Evolutionary conservation across 2,113 vertebrate species (phyloP).

Genomic region (Willisornis vidua): DNA sequence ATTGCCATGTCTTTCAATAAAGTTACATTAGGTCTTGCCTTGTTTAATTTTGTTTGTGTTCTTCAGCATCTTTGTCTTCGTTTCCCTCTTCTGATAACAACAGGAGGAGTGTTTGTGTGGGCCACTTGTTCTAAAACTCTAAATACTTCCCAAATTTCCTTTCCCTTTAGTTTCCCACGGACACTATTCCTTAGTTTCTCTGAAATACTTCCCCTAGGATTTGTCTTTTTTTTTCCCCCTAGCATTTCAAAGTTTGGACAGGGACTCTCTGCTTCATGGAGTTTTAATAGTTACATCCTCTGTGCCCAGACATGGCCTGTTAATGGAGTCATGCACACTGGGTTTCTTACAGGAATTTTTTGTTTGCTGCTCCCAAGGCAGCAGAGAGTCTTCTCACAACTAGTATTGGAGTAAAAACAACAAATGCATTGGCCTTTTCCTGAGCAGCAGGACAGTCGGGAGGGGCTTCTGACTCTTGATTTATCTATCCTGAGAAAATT

Average conservation of each 20-base stretch:
- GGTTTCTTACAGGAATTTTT: slow-evolving; percentile 61
- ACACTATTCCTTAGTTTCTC: slow-evolving; percentile 49
- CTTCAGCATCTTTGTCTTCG: neutral
- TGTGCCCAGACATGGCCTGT: slow-evolving; percentile 61
- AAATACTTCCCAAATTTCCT: slow-evolving; percentile 49
- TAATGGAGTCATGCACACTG: slow-evolving; percentile 42
- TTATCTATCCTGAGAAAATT: slow-evolving; percentile 61
- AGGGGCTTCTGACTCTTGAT: slow-evolving; percentile 43
- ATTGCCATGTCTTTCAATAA: neutral
- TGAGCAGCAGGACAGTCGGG: slow-evolving; percentile 46
- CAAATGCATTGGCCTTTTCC: slow-evolving; percentile 63
- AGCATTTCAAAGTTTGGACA: slow-evolving; percentile 65
- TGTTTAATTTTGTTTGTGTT: neutral
- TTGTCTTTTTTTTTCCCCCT: slow-evolving; percentile 15
- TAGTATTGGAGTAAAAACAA: slow-evolving; percentile 51
- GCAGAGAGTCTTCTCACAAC: slow-evolving; percentile 62
- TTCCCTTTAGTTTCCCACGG: slow-evolving; percentile 53
- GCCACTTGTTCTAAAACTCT: neutral
- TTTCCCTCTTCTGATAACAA: neutral
- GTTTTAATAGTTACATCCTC: slow-evolving; percentile 70
- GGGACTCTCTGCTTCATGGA: slow-evolving; percentile 61
- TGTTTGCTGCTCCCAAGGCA: slow-evolving; percentile 58
- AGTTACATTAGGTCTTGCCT: neutral
- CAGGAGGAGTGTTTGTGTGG: slow-evolving; percentile 33
- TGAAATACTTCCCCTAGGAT: slow-evolving; percentile 65